Evolutionary conservation across 2,113 vertebrate genomes (phyloP), one percentile per base, ranked within the genome.

Genomic region (Podarcis cretensis): DNA sequence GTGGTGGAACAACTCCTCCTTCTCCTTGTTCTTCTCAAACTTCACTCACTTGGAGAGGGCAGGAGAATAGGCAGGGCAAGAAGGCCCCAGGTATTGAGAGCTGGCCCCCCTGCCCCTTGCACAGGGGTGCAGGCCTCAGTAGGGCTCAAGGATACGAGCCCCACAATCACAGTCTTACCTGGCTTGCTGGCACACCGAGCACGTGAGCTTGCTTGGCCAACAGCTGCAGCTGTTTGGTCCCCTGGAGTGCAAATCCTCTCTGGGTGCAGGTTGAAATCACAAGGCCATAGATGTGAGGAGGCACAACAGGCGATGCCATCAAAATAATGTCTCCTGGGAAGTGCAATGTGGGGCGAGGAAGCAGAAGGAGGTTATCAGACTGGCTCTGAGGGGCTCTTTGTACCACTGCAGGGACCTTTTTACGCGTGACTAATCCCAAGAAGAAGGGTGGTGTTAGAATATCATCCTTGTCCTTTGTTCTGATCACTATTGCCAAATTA

Each of bases 201-300:
- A 48, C 65, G 1, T 54, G 0, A 1, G 91, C 95, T 63, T 90
- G 92, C 71, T 92, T 18, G 21, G 91, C 91, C 37, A 93, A 90
- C 78, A 98, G 93, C 90, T 87, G 92, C 48, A 96, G 91, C 79
- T 89, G 95, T 40, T 90, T 90, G 87, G 96, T 6, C 78, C 97
- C 97, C 48, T 91, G 92, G 83, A 97, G 91, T 71, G 92, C 54
- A 90, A 97, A 97, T 5, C 97, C 97, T 66, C 90, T 90, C 20
- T 0, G 84, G 23, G 94, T 86, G 76, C 97, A 98, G 27, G 92
- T 75, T 0, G 93, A 93, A 59, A 98, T 71, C 81, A 97, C 89
- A 0, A 85, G 84, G 35, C 96, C 93, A 0, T 96, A 97, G 9
- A 94, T 95, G 73, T 18, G 7, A 23, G 96, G 95, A 80, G 95